Evolutionary conservation across 1,140 invertebrate species (phyloP).

Genomic region (Papilio polyxenes): DNA sequence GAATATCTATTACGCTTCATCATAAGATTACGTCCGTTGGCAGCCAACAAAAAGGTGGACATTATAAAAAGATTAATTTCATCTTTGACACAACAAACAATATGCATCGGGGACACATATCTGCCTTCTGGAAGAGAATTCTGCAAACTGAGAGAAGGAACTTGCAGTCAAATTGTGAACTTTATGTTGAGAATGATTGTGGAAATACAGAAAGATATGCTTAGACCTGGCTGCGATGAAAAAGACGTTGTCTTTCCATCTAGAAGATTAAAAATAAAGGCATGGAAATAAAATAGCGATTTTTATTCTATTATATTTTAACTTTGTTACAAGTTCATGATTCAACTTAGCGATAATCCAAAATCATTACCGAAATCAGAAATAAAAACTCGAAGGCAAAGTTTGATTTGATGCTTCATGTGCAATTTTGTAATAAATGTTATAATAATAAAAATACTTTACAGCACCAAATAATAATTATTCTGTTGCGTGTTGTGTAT

Average conservation of each 20-base stretch:
- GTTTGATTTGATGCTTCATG: no score
- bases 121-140: conserved; percentile 77
- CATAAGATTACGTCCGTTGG: conserved; percentile 83
- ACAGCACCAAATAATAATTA: no score
- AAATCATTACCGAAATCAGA: no score
- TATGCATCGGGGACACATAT: conserved; percentile 80
- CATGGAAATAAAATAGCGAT: conserved; percentile 55
- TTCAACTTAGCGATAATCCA: no score
- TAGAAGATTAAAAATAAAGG: conserved; percentile 67
- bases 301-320: not conserved
- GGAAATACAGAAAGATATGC: conserved; percentile 69
- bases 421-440: no score
- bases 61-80: conserved; percentile 84
- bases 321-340: no score
- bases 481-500: no score
- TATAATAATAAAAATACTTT: no score
- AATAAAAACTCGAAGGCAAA: no score
- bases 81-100: conserved; percentile 84
- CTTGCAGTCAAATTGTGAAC: conserved; percentile 63
- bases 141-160: conserved; percentile 66
- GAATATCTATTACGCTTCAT: conserved; percentile 89
- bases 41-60: conserved; percentile 80
- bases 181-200: conserved; percentile 70
- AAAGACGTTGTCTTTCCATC: conserved; percentile 64
- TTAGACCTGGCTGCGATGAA: conserved; percentile 66